Base-by-base conservation (phyloP, 2,797 vertebrate species). In the Sciaenops ocellatus region DNA sequence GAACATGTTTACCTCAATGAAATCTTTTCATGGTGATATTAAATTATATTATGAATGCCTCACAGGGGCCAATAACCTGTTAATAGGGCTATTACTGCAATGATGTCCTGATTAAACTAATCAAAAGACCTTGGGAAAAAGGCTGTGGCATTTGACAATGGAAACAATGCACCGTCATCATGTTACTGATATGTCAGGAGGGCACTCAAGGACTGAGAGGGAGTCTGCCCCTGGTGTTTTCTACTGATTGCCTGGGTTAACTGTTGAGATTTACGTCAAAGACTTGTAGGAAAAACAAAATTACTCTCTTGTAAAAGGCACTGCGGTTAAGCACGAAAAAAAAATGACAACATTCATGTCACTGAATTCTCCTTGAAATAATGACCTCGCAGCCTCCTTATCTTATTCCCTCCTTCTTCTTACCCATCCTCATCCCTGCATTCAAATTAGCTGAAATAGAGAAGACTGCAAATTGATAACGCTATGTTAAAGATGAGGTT, bases 381-480 rank as follows among this genome's bases (percentile, higher is more conserved):
- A 67, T 2, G n/a, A 76, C 59, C 75, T 73, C 34, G 55, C 68
- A 20, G 69, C 65, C 24, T 69, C 5, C 56, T 80, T 59, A 82
- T 86, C 75, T 76, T 7, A 11, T 59, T 51, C 42, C 28, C 52
- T 17, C 13, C 34, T 26, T 13, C 34, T 41, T 15, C 22, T 50
- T 41, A 18, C 16, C 11, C 46, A 6, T 66, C 34, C 8, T 65
- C 13, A 0, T 5, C 34, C 44, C 50, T n/a, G 28, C n/a, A 64
- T 59, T 65, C 46, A 70, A 79, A 83, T 83, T 3, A 65, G 48
- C 48, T 54, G 24, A 76, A 80, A 85, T 48, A 61, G 44, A 83
- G 60, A 52, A 34, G 48, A n/a, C 41, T 41, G 48, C 28, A 76
- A 79, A 81, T 48, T 79, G 80, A 86, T 83, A 76, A 83, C 18